Percentiles rank a stretch among this genome's conserved stretches.
Conservation (phyloP, 2,797 vertebrate genomes). For the Phoxinus dragarum region DNA sequence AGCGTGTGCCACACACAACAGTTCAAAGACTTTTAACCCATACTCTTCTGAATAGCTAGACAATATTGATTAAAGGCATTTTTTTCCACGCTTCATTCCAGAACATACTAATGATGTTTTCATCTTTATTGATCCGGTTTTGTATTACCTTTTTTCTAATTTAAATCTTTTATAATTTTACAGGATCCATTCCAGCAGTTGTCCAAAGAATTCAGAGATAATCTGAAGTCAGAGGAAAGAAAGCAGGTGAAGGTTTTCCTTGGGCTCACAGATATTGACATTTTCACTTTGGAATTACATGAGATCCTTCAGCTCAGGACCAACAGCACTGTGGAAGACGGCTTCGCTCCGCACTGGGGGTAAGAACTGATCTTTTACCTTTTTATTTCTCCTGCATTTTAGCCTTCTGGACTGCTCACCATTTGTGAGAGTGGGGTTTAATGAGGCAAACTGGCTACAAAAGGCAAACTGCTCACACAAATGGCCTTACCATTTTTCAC, state of each 20-base stretch:
- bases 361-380: slow-evolving; percentile 63
- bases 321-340: slow-evolving; percentile 30
- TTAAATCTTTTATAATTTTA: neutral
- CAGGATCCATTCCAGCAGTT: slow-evolving; percentile 77
- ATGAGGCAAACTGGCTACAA: slow-evolving; percentile 28
- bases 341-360: slow-evolving; percentile 73
- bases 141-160: neutral
- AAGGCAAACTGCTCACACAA: neutral
- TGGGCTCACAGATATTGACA: slow-evolving; percentile 67
- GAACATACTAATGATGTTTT: neutral
- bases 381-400: neutral
- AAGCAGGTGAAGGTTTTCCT: slow-evolving; percentile 71
- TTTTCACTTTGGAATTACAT: slow-evolving; percentile 76
- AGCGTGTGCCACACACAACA: slow-evolving; percentile 33
- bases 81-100: neutral
- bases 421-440: neutral
- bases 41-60: slow-evolving; percentile 1
- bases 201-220: slow-evolving; percentile 62
- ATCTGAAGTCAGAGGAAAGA: slow-evolving; percentile 62
- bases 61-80: neutral
- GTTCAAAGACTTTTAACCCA: slow-evolving; percentile 38
- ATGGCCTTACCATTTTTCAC: neutral
- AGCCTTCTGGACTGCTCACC: neutral
- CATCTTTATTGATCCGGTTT: neutral
- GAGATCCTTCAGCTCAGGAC: slow-evolving; percentile 80